Conservation (phyloP, 1,140 invertebrate species). For the Lordiphosa collinella region DNA sequence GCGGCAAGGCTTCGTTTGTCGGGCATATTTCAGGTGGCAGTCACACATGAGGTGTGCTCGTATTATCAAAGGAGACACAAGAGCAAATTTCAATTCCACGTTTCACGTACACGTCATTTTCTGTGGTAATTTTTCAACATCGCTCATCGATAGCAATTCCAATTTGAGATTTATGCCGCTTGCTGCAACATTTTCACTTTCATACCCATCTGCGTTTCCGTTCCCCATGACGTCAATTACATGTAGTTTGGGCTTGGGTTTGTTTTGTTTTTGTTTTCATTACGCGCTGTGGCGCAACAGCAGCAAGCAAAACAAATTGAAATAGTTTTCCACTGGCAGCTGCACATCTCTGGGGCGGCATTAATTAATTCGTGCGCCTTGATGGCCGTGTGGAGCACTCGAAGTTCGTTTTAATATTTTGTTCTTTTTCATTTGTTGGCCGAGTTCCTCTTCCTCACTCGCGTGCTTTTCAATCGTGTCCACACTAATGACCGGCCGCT, state of each 20-base stretch:
- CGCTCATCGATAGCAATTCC: not conserved
- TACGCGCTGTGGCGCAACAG: constrained; percentile 46
- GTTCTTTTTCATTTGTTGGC: constrained; percentile 32
- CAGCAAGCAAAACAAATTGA: constrained; percentile 50
- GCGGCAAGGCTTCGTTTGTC: too few species aligned
- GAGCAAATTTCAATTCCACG: not conserved
- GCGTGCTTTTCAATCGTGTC: constrained; percentile 11
- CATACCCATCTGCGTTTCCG: constrained; percentile 18
- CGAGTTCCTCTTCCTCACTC: not conserved
- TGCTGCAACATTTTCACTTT: constrained; percentile 25
- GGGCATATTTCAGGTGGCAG: too few species aligned
- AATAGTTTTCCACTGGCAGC: constrained; percentile 63
- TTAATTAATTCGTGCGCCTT: constrained; percentile 53
- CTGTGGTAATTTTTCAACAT: not conserved
- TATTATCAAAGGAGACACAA: too few species aligned
- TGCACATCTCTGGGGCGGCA: constrained; percentile 49
- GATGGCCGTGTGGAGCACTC: constrained; percentile 13
- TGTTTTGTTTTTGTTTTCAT: constrained; percentile 47
- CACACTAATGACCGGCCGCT: constrained; percentile 52
- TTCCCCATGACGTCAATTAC: constrained; percentile 34
- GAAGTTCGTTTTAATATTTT: constrained; percentile 14
- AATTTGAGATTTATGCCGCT: constrained; percentile 25
- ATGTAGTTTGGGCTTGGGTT: constrained; percentile 25
- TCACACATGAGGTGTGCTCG: too few species aligned
- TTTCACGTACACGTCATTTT: not conserved